Conservation (phyloP, 2,113 vertebrate genomes). For the Megaceryle torquata region DNA sequence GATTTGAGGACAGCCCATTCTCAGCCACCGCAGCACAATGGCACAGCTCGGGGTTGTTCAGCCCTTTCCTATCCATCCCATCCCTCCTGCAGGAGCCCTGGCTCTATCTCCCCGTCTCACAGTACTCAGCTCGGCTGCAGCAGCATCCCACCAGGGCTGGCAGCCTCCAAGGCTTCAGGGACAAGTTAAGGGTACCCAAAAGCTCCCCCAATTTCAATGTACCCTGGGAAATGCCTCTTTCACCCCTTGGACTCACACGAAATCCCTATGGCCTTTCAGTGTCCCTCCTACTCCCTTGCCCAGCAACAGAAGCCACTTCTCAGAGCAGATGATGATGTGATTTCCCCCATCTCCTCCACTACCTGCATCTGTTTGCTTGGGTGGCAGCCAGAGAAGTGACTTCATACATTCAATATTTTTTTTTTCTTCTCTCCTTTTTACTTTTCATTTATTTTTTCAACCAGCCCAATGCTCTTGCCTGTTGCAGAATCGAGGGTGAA, state of each 20-base stretch:
- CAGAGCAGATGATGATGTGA: neutral
- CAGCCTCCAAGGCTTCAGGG: neutral
- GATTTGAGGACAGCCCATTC: neutral
- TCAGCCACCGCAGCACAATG: neutral
- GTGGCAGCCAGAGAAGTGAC: constrained; percentile 38
- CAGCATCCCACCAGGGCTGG: accelerated
- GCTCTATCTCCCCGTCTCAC: neutral
- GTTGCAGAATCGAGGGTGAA: neutral
- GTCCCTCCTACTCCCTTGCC: neutral
- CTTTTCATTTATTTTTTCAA: neutral
- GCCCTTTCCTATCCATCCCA: neutral
- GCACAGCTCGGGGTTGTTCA: neutral
- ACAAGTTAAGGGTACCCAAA: neutral
- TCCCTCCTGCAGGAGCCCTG: neutral
- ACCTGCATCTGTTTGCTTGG: constrained; percentile 60
- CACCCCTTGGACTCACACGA: neutral
- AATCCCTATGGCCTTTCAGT: neutral
- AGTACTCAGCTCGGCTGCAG: accelerated
- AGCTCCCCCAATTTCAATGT: neutral
- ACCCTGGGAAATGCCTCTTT: neutral
- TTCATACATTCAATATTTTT: neutral
- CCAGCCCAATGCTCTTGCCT: neutral
- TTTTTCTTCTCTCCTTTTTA: neutral
- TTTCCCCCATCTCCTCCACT: neutral
- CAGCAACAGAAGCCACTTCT: neutral